These are phyloP conservation scores for Vulpes ferrilata DNA, from an alignment of 2,113 vertebrate genomes.

Conservation along the genomic window DNA sequence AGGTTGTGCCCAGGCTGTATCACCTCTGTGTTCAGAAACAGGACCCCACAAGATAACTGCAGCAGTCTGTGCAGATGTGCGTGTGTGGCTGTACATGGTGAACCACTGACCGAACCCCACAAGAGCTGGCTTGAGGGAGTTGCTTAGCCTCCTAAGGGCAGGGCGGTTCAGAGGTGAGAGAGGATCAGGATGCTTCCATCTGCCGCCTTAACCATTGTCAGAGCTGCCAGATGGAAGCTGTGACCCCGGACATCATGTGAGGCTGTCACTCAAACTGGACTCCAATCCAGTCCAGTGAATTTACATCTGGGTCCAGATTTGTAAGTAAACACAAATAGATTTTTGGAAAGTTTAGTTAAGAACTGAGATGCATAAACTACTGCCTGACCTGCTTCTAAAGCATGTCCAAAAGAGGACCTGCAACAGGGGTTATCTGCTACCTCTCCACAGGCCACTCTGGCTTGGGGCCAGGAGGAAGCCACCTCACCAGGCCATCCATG, in stretches of 20 bases:
- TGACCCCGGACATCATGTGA: background rate
- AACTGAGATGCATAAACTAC: background rate
- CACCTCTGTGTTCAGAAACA: background rate
- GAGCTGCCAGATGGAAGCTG: background rate
- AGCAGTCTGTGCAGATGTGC: fast-evolving
- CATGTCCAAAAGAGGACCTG: background rate
- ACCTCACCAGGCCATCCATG: fast-evolving
- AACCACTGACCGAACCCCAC: too few species aligned
- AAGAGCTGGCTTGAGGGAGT: too few species aligned
- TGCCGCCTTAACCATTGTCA: fast-evolving
- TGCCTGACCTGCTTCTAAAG: background rate
- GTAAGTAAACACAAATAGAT: background rate
- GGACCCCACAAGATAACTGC: background rate
- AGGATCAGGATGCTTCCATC: background rate
- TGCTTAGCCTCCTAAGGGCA: fast-evolving
- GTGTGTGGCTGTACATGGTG: fast-evolving
- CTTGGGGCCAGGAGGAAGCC: fast-evolving
- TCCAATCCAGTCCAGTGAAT: background rate
- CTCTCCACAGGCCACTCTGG: background rate
- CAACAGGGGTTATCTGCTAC: background rate
- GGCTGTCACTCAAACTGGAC: background rate
- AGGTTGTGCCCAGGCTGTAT: too few species aligned
- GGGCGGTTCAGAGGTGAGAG: too few species aligned
- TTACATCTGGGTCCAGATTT: background rate
- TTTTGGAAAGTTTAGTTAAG: background rate